phyloP scores from a whole-genome alignment of 2,797 vertebrate genomes.

The Rhinella marina region DNA sequence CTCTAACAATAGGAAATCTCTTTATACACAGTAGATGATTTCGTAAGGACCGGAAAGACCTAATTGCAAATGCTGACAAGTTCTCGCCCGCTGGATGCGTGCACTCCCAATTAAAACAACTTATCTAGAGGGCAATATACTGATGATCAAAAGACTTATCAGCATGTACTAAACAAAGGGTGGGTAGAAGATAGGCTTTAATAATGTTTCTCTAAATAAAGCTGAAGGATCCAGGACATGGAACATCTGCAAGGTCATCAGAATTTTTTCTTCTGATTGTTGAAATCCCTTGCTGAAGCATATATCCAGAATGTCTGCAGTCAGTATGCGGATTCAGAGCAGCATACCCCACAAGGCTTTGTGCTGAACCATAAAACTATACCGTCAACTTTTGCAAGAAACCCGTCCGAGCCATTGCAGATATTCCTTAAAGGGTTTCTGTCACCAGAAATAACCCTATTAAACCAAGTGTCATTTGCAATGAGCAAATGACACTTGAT shows the following conservation, averaged over 20 bases:
- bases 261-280: background rate
- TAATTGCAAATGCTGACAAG: constrained; percentile 12
- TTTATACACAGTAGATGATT: background rate
- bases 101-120: constrained; percentile 5
- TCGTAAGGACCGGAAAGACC: constrained; percentile 17
- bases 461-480: too few species aligned
- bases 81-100: constrained; percentile 11
- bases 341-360: background rate
- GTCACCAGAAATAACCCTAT: too few species aligned
- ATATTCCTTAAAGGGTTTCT: too few species aligned
- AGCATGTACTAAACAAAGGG: background rate
- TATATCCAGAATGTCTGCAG: background rate
- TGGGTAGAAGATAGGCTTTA: background rate
- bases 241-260: background rate
- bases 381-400: too few species aligned
- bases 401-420: too few species aligned
- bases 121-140: constrained; percentile 24
- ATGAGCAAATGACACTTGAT: too few species aligned
- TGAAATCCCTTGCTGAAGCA: background rate
- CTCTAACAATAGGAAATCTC: background rate
- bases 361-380: too few species aligned
- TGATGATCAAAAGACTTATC: constrained; percentile 25
- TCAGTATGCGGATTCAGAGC: background rate
- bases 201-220: constrained; percentile 30
- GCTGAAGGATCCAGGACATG: background rate